These are phyloP conservation scores for Scortum barcoo DNA, from an alignment of 2,113 vertebrate species.

Conservation along the genomic window DNA sequence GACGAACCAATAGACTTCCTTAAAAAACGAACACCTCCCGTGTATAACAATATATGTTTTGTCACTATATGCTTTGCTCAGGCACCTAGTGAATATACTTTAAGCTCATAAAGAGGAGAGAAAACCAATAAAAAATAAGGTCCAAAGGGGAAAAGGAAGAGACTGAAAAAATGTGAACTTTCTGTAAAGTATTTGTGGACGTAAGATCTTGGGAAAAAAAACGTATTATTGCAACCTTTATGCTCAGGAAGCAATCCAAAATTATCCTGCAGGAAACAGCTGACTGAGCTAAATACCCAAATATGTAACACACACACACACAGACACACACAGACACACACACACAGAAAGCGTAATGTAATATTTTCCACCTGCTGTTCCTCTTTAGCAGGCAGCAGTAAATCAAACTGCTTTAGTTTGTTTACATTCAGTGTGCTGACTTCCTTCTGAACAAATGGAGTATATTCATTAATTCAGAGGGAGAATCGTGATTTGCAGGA, in stretches of 20 bases:
- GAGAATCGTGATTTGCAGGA: background rate
- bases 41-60: too few relatives aligned
- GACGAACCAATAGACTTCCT: too few relatives aligned
- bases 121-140: background rate
- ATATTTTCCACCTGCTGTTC: conserved; percentile 5
- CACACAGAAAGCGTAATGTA: background rate
- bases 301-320: background rate
- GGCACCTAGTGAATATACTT: too few relatives aligned
- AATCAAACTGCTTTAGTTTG: conserved; percentile 1
- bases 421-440: background rate
- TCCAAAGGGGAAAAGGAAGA: background rate
- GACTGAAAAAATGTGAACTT: too few relatives aligned
- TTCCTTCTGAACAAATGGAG: background rate
- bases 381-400: background rate
- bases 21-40: too few relatives aligned
- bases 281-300: conserved; percentile 9
- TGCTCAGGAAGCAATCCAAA: background rate
- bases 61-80: too few relatives aligned
- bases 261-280: background rate
- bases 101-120: background rate
- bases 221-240: background rate
- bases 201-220: background rate
- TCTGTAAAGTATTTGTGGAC: background rate
- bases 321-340: too few relatives aligned
- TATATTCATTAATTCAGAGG: background rate